Base-by-base conservation (phyloP, 2,888 invertebrate genomes). In the Trypoxylon attenuatum region DNA sequence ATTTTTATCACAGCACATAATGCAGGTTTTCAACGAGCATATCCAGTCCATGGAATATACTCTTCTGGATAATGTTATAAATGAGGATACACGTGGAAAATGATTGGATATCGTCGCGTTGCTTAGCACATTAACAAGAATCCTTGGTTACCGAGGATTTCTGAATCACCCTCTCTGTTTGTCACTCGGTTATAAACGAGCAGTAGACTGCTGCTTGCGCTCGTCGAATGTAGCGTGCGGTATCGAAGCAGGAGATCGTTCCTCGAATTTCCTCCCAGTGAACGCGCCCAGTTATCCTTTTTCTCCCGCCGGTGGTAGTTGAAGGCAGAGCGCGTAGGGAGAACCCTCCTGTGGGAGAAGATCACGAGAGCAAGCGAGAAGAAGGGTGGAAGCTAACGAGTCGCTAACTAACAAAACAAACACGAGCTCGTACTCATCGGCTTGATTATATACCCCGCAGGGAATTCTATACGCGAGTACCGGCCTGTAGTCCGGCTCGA, bases 391-490 rank as follows among this genome's bases (percentile, higher is more conserved):
- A 62, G 63, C 64, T 82, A 79, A 82, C 82, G 79, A 81, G 80
- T 81, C 78, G 81, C 81, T 82, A 83, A 82, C 83, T 84, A 83
- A 83, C 81, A 83, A 84, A 83, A 83, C 84, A 83, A 82, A 83
- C 83, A 83, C 77, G 76, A 82, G 80, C 72, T 72, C 71, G 54
- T 57, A 62, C 82, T 81, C 81, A 80, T 82, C 83, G 79, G 73
- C 79, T 71, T 83, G 84, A 84, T 83, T 83, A 83, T 83, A 83
- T 83, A 82, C 79, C 82, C 81, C 78, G 79, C 73, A 75, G 82
- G 79, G 69, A 65, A 65, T 66, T 71, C 71, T 71, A 69, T 71
- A 73, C 73, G 8, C 19, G 13, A 42, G 19, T 10, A 6, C 19
- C 2, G 8, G 42, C 2, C 3, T 19, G 18, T 18, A 5, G 39